These are phyloP conservation scores for Drosophila nigricruria DNA, from an alignment of 2,888 invertebrate genomes.

Conservation along the genomic window DNA sequence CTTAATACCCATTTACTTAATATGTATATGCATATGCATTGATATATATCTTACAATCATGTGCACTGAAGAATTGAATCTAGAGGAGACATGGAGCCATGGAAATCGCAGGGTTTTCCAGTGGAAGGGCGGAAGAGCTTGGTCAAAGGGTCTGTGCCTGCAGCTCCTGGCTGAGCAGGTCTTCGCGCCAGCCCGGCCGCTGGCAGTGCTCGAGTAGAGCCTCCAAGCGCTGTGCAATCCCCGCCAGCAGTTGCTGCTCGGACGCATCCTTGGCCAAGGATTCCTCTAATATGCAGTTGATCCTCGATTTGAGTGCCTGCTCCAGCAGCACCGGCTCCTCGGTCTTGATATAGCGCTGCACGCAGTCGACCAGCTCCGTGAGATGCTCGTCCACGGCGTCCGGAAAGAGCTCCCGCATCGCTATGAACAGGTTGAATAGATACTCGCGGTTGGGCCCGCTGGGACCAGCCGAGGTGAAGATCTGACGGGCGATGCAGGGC, in stretches of 20 bases:
- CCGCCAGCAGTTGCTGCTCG: not conserved
- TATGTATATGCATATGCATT: not conserved
- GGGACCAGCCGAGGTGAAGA: conserved; percentile 90
- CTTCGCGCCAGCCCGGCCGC: conserved; percentile 73
- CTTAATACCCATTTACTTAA: conserved; percentile 16
- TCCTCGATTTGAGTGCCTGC: conserved; percentile 63
- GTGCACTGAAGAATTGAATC: conserved; percentile 16
- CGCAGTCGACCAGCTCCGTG: conserved; percentile 89
- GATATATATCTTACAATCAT: conserved; percentile 22
- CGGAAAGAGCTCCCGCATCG: conserved; percentile 91
- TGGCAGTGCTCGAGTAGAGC: conserved; percentile 50
- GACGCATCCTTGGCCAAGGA: conserved; percentile 5
- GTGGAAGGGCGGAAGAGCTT: not conserved
- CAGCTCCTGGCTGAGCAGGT: conserved; percentile 49
- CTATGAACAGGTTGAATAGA: conserved; percentile 92
- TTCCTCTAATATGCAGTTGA: conserved; percentile 48
- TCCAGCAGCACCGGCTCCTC: conserved; percentile 62
- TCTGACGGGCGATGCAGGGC: conserved; percentile 92
- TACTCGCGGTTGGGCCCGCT: conserved; percentile 97
- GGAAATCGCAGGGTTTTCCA: not conserved
- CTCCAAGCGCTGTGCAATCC: conserved; percentile 53
- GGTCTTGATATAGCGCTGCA: conserved; percentile 82
- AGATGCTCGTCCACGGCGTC: conserved; percentile 91
- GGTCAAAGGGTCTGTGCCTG: conserved; percentile 22
- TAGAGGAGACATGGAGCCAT: conserved; percentile 7